A percentile compares a stretch with the other conserved stretches of the same genome.
phyloP scores from a whole-genome alignment of 2,797 vertebrate species.

The Falco naumanni region DNA sequence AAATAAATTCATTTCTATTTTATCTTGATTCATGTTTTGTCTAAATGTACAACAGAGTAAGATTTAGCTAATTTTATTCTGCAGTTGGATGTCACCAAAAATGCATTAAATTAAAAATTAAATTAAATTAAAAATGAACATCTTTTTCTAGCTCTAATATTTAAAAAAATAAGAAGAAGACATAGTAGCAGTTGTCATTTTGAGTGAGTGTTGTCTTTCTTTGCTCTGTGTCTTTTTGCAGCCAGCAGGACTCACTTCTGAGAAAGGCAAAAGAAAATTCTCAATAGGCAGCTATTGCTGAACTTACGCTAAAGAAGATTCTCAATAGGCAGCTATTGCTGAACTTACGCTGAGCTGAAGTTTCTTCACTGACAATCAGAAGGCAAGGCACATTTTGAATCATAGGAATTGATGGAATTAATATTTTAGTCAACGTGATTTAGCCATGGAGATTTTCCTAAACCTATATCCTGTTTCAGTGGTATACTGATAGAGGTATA shows the following conservation, averaged over 20 bases:
- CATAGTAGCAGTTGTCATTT: not conserved
- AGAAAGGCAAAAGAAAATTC: not conserved
- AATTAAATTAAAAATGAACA: not conserved
- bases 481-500: not conserved
- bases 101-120: not conserved
- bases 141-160: not conserved
- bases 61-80: not conserved
- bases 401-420: not conserved
- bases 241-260: not conserved
- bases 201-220: not conserved
- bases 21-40: not conserved
- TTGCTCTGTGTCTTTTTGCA: not conserved
- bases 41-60: not conserved
- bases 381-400: not conserved
- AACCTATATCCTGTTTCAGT: rapidly evolving
- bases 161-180: not conserved
- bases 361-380: not conserved
- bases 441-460: not conserved
- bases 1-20: not conserved
- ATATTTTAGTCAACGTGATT: not conserved
- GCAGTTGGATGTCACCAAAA: not conserved
- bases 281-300: not conserved
- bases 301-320: not conserved
- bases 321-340: not conserved
- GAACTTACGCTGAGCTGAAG: not conserved